These are phyloP conservation scores for Actinopyga echinites DNA, from an alignment of 53 echinoderm and acorn worm genomes.

Conservation along the genomic window DNA sequence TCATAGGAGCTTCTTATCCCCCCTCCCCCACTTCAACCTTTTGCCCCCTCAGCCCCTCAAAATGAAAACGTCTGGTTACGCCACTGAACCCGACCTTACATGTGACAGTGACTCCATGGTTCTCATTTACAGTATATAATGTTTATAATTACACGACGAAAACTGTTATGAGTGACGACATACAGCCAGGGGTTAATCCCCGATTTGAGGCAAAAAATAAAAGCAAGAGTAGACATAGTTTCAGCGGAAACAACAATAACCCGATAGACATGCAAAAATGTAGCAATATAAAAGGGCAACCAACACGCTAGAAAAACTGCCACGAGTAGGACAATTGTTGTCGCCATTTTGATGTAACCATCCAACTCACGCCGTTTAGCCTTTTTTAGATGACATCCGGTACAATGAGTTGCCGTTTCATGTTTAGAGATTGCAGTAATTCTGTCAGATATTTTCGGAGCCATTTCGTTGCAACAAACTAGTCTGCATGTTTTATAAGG, in stretches of 20 bases:
- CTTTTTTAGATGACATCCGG: neutral
- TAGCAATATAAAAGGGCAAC: neutral
- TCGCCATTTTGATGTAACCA: slow-evolving; percentile 24
- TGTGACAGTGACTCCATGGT: too few species aligned
- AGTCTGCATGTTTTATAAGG: too few species aligned
- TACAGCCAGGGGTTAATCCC: slow-evolving; percentile 14
- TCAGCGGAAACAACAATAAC: neutral
- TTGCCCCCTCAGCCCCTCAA: too few species aligned
- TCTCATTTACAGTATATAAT: too few species aligned
- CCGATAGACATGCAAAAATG: neutral
- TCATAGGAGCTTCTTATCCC: too few species aligned
- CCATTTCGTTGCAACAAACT: too few species aligned
- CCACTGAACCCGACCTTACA: too few species aligned
- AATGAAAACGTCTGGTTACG: too few species aligned
- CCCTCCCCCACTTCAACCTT: too few species aligned
- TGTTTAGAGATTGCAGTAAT: too few species aligned
- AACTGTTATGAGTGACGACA: slow-evolving; percentile 5
- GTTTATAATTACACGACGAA: neutral
- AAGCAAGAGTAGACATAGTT: neutral
- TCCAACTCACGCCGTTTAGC: neutral
- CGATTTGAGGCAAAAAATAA: neutral
- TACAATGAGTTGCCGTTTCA: neutral
- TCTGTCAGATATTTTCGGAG: too few species aligned
- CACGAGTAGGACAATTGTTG: neutral
- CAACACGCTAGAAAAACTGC: neutral